Base-by-base conservation (phyloP, 2,797 vertebrate species). In the Dipus sagitta region DNA sequence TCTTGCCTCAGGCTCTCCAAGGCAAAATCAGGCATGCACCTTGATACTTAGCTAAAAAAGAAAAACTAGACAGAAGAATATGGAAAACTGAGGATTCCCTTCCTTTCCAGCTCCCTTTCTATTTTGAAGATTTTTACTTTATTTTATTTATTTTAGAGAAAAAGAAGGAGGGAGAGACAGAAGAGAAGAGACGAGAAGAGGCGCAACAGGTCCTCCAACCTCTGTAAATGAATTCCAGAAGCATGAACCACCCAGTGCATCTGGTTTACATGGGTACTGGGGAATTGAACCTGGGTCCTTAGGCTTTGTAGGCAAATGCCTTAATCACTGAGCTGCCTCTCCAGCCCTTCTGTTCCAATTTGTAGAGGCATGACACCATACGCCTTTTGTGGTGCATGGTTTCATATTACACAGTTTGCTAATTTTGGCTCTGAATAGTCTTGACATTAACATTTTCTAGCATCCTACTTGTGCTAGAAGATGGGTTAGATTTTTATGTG, bases 401-500 rank as follows among this genome's bases (percentile, higher is more conserved):
- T 92, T 74, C 52, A 74, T 42, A 78, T 9, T 60, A 38, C 47
- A n/a, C 24, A 60, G 11, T 20, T 47, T 34, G 47, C 15, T 94
- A 91, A 89, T 80, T 95, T 94, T 76, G 74, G 15, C 34, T 85
- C 34, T 21, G 14, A 47, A 30, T 32, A 94, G 76, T 95, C 24
- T 75, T 95, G 77, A 80, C 70, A 87, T 62, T 84, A 92, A 84
- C 30, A 34, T 88, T 95, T 74, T 86, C n/a, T 72, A 70, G 34
- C 64, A 86, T 91, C 83, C 58, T 89, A 60, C 65, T 83, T 92
- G 67, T 86, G 12, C 21, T 76, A 92, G 80, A 81, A 74, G 23
- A 30, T 92, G 88, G 89, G 68, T 92, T 78, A 89, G 76, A 89
- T 87, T 76, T 92, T 80, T 30, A 91, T 60, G 28, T 83, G 79